Base-by-base conservation (phyloP, 2,888 invertebrate species). In the Polia nebulosa region DNA sequence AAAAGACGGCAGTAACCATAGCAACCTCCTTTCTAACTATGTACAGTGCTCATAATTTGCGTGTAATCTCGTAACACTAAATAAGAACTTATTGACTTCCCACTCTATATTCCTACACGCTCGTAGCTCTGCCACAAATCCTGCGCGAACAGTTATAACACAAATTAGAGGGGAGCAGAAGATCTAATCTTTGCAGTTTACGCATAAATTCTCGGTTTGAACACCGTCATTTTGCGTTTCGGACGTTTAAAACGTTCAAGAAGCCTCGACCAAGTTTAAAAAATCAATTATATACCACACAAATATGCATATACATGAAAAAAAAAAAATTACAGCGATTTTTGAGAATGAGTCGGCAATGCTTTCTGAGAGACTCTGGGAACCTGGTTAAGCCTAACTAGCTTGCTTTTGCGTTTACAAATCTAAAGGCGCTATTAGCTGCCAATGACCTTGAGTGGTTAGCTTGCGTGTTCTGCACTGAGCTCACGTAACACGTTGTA, bases 101-200 rank as follows among this genome's bases (percentile, higher is more conserved):
- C 80, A 76, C 80, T 77, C 60, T 77, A 80, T 77, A 69, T 75
- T 72, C 66, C 60, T 75, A 70, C 65, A 73, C 55, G 69, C 88
- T 91, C 87, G 79, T 86, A 89, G 84, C 80, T 90, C 85, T 41
- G 65, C 66, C 87, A 70, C 62, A 56, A 79, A 81, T 80, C 82
- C 85, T 86, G 85, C 83, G 81, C 83, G 81, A 66, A 71, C 78
- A 76, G 72, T 64, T 75, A 60, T 36, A 58, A n/a, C 29, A 41
- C 41, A 44, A 49, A 39, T 63, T 34, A 85, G 11, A 47, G 20
- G 56, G 20, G 3, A 1, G 25, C 76, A 76, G 76, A 66, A 76
- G 74, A 57, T 44, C 45, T 41, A 74, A 20, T 72, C 44, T 41
- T 5, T 17, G 25, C 27, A 27, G 22, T 55, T 74, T 41, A 55